Percentiles rank a stretch among this genome's conserved stretches.
These are phyloP conservation scores for Cossypha polioptera DNA, from an alignment of 2,797 vertebrate genomes.

Conservation along the genomic window DNA sequence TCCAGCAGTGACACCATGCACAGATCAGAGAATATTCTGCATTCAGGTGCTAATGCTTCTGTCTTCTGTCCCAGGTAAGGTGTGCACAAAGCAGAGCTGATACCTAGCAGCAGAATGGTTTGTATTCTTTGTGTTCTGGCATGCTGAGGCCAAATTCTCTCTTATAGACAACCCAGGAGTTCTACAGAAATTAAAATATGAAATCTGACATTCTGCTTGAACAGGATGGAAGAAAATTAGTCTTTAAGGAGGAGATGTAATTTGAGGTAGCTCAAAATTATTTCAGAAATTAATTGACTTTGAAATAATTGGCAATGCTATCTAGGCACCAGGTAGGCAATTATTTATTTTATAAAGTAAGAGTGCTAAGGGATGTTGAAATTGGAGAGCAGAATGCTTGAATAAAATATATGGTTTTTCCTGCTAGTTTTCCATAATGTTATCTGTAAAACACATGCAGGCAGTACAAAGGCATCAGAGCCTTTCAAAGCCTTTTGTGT, in stretches of 20 bases:
- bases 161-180: neutral
- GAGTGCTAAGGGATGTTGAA: neutral
- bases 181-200: neutral
- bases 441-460: neutral
- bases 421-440: neutral
- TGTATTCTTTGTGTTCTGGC: neutral
- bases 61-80: neutral
- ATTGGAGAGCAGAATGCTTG: neutral
- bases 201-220: neutral
- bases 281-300: neutral
- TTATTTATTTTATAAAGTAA: neutral
- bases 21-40: neutral
- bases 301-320: neutral
- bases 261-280: neutral
- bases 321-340: neutral
- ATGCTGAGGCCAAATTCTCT: neutral
- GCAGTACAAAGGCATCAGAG: neutral
- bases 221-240: neutral
- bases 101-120: neutral
- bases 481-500: neutral
- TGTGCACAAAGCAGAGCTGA: neutral
- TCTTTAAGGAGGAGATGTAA: neutral
- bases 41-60: neutral
- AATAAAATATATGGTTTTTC: neutral
- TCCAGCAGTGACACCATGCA: neutral